Percentiles rank a stretch among this genome's conserved stretches.
These are phyloP conservation scores for Malthinus flaveolus DNA, from an alignment of 2,888 invertebrate genomes.

Conservation along the genomic window DNA sequence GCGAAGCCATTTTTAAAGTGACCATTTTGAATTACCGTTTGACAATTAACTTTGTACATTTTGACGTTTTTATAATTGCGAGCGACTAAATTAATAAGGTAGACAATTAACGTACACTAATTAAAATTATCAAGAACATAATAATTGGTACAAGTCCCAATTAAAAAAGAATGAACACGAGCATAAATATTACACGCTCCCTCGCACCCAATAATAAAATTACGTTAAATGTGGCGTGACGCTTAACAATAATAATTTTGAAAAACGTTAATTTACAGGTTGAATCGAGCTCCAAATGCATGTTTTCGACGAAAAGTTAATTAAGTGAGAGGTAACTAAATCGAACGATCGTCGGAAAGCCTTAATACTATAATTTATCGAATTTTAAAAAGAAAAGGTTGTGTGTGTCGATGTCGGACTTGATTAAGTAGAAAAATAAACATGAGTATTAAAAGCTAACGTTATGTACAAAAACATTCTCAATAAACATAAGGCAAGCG, in stretches of 20 bases:
- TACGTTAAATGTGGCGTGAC: conserved; percentile 12
- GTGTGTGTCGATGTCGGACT: conserved; percentile 13
- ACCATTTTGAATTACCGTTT: too few relatives aligned
- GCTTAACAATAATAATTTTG: conserved; percentile 13
- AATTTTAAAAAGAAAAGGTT: conserved; percentile 14
- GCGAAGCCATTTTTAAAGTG: too few relatives aligned
- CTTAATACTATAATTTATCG: conserved; percentile 10
- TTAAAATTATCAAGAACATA: conserved; percentile 16
- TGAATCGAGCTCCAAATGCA: conserved; percentile 4
- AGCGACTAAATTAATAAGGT: neutral
- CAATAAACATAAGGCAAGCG: conserved; percentile 38
- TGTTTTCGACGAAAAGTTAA: neutral
- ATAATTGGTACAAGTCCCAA: conserved; percentile 10
- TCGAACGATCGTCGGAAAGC: neutral
- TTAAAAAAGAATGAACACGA: conserved; percentile 17
- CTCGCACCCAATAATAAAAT: neutral
- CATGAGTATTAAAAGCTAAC: conserved; percentile 28
- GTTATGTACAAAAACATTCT: conserved; percentile 32
- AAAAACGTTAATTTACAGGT: conserved; percentile 23
- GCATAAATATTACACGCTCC: conserved; percentile 15
- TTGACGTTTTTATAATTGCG: neutral
- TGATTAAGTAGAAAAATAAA: conserved; percentile 27
- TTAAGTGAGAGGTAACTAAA: conserved; percentile 5
- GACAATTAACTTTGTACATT: too few relatives aligned
- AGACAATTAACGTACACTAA: conserved; percentile 7